These are phyloP conservation scores for Narcine bancroftii DNA, from an alignment of 2,113 vertebrate genomes.

Conservation along the genomic window DNA sequence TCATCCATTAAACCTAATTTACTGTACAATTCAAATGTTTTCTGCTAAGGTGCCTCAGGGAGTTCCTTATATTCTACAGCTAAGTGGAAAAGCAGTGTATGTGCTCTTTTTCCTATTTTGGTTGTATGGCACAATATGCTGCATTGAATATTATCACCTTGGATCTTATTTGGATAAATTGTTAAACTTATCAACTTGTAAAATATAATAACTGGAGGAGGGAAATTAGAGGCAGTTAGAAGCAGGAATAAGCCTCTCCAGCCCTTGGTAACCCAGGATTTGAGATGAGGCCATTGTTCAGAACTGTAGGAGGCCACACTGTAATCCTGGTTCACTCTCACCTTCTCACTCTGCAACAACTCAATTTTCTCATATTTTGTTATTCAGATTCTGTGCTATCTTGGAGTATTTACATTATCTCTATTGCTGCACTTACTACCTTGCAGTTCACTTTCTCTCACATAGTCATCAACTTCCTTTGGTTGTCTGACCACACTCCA, in stretches of 20 bases:
- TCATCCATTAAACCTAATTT: slow-evolving; percentile 26
- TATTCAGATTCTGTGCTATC: no score
- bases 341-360: no score
- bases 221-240: background rate
- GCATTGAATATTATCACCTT: background rate
- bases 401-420: no score
- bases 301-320: background rate
- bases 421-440: no score
- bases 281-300: background rate
- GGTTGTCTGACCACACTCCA: no score
- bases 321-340: background rate
- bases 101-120: background rate
- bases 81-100: background rate
- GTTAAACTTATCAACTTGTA: background rate
- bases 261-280: background rate
- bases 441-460: no score
- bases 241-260: no score
- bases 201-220: background rate
- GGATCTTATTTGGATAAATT: background rate
- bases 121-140: background rate
- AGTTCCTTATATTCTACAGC: background rate
- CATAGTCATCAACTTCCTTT: no score
- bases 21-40: background rate
- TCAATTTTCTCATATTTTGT: no score
- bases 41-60: background rate